Percentiles rank a stretch among this genome's conserved stretches.
Conservation (phyloP, 2,113 vertebrate species). For the Boulengeromyrus knoepffleri region DNA sequence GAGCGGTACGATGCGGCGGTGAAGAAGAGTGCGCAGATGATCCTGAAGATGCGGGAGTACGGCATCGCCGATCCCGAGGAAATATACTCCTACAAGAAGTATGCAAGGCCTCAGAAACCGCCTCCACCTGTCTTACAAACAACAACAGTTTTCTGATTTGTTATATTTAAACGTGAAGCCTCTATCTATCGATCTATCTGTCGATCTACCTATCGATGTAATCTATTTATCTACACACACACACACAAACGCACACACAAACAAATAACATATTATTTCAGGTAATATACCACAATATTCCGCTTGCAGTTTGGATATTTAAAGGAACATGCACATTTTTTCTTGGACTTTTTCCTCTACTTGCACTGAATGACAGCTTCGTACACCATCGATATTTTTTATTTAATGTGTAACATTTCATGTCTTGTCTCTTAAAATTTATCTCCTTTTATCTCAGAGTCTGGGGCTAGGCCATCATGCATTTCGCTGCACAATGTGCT, state of each 20-base stretch:
- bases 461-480: neutral
- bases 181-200: neutral
- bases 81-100: conserved; percentile 89
- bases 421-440: neutral
- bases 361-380: neutral
- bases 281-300: neutral
- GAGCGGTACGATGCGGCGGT: conserved; percentile 84
- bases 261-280: neutral
- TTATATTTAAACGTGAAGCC: neutral
- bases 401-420: neutral
- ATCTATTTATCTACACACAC: neutral
- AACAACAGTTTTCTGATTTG: neutral
- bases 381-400: neutral
- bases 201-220: neutral
- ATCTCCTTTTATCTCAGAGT: neutral
- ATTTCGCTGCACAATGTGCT: neutral
- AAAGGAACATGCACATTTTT: neutral
- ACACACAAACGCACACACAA: too few species aligned
- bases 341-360: neutral
- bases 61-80: conserved; percentile 86
- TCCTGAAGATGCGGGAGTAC: conserved; percentile 77
- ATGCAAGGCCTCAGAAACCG: conserved; percentile 19
- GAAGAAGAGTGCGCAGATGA: conserved; percentile 79
- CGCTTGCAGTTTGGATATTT: neutral
- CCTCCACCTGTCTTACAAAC: neutral